phyloP scores from a whole-genome alignment of 1,140 invertebrate species.

The Drosophila lacteicornis region DNA sequence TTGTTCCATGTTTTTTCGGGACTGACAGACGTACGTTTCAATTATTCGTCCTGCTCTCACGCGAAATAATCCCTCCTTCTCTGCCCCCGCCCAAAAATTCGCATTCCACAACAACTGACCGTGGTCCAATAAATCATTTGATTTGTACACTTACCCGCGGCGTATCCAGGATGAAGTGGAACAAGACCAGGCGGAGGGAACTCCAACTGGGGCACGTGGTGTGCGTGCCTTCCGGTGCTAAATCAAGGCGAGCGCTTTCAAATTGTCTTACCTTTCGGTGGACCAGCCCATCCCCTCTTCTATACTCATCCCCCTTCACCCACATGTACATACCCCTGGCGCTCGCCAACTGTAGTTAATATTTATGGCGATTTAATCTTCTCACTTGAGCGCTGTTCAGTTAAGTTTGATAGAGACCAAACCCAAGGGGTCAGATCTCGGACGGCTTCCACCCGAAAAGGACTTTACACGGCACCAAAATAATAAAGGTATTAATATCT shows the following conservation, averaged over 20 bases:
- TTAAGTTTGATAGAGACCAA: conserved; percentile 77
- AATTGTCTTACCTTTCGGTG: conserved; percentile 75
- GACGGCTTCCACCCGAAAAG: background rate
- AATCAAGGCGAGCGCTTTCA: conserved; percentile 79
- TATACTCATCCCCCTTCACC: background rate
- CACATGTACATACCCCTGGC: conserved; percentile 21
- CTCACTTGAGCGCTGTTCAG: conserved; percentile 80
- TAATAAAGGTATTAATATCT: background rate
- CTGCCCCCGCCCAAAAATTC: conserved; percentile 29
- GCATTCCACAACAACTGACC: conserved; percentile 43
- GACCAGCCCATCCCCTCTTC: conserved; percentile 1
- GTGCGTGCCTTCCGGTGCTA: conserved; percentile 81
- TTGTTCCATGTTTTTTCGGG: conserved; percentile 20
- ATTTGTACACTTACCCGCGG: conserved; percentile 69
- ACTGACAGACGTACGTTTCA: conserved; percentile 67
- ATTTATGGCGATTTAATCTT: conserved; percentile 84
- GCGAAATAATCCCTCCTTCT: conserved; percentile 26
- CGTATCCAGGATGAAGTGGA: background rate
- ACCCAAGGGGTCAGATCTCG: conserved; percentile 21
- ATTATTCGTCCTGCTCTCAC: conserved; percentile 65
- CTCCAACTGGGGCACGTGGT: conserved; percentile 59
- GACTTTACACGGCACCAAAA: conserved; percentile 11
- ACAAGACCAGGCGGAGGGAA: background rate
- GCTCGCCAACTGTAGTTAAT: conserved; percentile 79
- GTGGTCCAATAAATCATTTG: conserved; percentile 76